phyloP scores from a whole-genome alignment of 2,888 invertebrate genomes.

The Heliconius sara region DNA sequence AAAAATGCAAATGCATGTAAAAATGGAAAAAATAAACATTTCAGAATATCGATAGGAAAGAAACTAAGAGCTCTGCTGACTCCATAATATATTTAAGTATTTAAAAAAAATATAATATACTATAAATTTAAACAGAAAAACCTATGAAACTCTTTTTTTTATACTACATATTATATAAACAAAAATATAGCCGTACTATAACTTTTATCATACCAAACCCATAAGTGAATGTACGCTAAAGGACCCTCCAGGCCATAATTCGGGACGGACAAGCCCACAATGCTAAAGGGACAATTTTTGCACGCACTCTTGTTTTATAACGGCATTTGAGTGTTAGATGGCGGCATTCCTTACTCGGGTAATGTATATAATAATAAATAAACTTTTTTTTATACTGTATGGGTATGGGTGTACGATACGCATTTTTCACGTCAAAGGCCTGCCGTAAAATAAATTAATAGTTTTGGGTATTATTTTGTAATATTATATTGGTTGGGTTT shows the following conservation, averaged over 20 bases:
- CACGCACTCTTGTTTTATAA: slow-evolving; percentile 41
- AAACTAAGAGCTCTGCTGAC: too few species aligned
- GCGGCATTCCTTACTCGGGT: not conserved
- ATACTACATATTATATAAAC: not conserved
- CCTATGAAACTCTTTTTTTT: not conserved
- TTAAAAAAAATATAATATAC: too few species aligned
- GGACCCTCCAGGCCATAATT: slow-evolving; percentile 26
- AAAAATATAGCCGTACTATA: not conserved
- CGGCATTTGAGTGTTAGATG: slow-evolving; percentile 32
- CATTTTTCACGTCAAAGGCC: slow-evolving; percentile 16
- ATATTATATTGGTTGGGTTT: not conserved
- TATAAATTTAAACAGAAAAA: not conserved
- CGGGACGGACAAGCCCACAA: slow-evolving; percentile 19
- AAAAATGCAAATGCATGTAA: not conserved
- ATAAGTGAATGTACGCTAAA: slow-evolving; percentile 20
- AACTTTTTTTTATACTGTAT: not conserved
- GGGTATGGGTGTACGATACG: not conserved
- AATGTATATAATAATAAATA: slow-evolving; percentile 5
- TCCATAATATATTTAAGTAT: too few species aligned
- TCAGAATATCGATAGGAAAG: not conserved
- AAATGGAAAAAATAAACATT: not conserved
- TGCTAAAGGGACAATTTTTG: slow-evolving; percentile 39
- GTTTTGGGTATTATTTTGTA: slow-evolving; percentile 10
- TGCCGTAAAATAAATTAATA: slow-evolving; percentile 5
- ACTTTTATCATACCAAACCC: slow-evolving; percentile 8